phyloP scores from a whole-genome alignment of 2,797 vertebrate genomes.

The Tolypeutes matacus region DNA sequence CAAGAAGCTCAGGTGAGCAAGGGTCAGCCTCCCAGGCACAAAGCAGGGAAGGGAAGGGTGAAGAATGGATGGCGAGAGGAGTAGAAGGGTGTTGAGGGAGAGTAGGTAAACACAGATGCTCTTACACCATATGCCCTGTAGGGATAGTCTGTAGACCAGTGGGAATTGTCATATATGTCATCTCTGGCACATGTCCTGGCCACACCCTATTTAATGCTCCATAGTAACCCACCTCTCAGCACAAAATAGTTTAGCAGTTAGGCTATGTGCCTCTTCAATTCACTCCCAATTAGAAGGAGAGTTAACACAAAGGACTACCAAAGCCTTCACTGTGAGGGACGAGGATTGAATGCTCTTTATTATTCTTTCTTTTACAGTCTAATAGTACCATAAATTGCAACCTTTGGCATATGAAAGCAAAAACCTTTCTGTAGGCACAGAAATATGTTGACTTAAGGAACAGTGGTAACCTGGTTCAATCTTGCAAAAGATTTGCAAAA shows the following conservation, averaged over 20 bases:
- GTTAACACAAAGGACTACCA: slow-evolving; percentile 23
- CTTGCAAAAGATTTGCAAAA: slow-evolving; percentile 38
- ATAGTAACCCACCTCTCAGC: not conserved
- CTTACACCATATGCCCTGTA: not conserved
- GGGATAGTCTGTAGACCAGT: not conserved
- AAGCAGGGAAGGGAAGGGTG: not conserved
- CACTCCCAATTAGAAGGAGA: slow-evolving; percentile 49
- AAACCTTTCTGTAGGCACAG: not conserved
- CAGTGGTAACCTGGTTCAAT: slow-evolving; percentile 31
- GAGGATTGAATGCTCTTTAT: slow-evolving; percentile 57
- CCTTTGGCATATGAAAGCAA: slow-evolving; percentile 43
- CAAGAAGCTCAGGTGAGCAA: not conserved
- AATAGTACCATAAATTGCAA: not conserved
- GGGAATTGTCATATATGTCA: not conserved
- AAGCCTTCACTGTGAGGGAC: slow-evolving; percentile 13
- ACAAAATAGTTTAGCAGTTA: not conserved
- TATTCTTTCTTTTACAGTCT: slow-evolving; percentile 62
- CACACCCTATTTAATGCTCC: not conserved
- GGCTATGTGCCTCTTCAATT: slow-evolving; percentile 57
- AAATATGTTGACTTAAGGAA: slow-evolving; percentile 14
- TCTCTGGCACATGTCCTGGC: not conserved
- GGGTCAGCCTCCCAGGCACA: not conserved
- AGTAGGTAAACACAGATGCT: not conserved
- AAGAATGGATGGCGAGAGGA: not conserved
- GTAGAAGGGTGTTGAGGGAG: rapidly evolving